Conservation (phyloP, 2,888 invertebrate genomes). For the Dryocosmus kuriphilus region DNA sequence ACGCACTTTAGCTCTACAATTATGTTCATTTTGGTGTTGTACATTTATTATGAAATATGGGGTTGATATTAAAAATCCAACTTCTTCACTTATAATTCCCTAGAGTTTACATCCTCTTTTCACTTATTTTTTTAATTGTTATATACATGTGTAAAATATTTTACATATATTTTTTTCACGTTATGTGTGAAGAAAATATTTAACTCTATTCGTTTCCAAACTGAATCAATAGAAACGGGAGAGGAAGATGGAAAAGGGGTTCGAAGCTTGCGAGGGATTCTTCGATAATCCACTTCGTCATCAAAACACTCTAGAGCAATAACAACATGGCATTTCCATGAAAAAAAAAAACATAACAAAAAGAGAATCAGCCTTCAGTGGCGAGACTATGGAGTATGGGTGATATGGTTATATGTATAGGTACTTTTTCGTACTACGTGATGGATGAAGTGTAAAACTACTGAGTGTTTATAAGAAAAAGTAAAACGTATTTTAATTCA, state of each 20-base stretch:
- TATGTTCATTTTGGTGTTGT: constrained; percentile 11
- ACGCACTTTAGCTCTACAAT: background rate
- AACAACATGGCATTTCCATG: constrained; percentile 38
- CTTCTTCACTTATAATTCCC: background rate
- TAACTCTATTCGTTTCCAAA: constrained; percentile 26
- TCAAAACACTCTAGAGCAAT: constrained; percentile 51
- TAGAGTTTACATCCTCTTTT: background rate
- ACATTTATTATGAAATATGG: constrained; percentile 1
- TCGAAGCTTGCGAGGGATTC: constrained; percentile 25
- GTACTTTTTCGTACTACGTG: background rate
- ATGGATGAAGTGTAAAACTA: constrained; percentile 29
- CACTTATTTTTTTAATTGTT: background rate
- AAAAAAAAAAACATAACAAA: constrained; percentile 38
- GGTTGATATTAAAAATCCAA: background rate
- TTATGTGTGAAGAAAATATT: constrained; percentile 12
- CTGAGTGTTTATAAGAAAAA: constrained; percentile 1
- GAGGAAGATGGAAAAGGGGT: constrained; percentile 41
- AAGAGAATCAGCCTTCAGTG: constrained; percentile 33
- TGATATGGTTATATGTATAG: constrained; percentile 11
- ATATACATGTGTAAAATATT: constrained; percentile 13
- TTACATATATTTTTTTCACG: constrained; percentile 20
- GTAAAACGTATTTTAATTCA: background rate
- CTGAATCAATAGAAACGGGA: constrained; percentile 47
- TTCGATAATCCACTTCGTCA: constrained; percentile 55
- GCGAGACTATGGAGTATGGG: constrained; percentile 29